A percentile compares a stretch with the other conserved stretches of the same genome.
These are phyloP conservation scores for Rallus limicola DNA, from an alignment of 2,113 vertebrate species.

Conservation along the genomic window DNA sequence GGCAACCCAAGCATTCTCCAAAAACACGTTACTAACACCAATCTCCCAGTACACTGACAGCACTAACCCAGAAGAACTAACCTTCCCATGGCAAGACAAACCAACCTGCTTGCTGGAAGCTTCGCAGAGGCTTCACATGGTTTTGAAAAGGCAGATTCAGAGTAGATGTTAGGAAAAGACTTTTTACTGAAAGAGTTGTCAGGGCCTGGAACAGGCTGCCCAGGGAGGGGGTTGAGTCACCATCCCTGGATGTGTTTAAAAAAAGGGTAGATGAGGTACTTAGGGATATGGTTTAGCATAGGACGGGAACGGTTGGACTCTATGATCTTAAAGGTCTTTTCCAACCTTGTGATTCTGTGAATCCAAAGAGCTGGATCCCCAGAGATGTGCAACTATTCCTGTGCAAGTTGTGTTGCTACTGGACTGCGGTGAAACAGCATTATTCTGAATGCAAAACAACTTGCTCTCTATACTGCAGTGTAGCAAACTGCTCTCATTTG, in stretches of 20 bases:
- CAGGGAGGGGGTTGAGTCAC: too few species aligned
- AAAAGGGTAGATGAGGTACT: too few species aligned
- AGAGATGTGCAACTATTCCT: background rate
- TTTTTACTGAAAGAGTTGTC: too few species aligned
- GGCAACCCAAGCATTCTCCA: background rate
- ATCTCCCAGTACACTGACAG: background rate
- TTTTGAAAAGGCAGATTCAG: background rate
- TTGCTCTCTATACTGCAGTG: background rate
- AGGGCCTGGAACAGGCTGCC: too few species aligned
- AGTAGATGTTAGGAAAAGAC: too few species aligned
- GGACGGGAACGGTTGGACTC: too few species aligned
- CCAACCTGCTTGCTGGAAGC: background rate
- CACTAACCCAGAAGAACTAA: background rate
- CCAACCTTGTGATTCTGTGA: background rate
- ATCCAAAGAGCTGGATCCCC: background rate
- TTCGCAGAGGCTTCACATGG: background rate
- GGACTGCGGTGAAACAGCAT: background rate
- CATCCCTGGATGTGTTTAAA: too few species aligned
- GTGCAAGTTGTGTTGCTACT: background rate
- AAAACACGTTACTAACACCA: background rate
- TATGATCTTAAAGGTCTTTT: too few species aligned
- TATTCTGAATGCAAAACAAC: background rate
- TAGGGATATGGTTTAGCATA: too few species aligned
- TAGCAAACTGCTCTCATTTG: background rate
- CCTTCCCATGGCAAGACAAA: background rate